Evolutionary conservation across 2,113 vertebrate species (phyloP).

Genomic region (Octodon degus): DNA sequence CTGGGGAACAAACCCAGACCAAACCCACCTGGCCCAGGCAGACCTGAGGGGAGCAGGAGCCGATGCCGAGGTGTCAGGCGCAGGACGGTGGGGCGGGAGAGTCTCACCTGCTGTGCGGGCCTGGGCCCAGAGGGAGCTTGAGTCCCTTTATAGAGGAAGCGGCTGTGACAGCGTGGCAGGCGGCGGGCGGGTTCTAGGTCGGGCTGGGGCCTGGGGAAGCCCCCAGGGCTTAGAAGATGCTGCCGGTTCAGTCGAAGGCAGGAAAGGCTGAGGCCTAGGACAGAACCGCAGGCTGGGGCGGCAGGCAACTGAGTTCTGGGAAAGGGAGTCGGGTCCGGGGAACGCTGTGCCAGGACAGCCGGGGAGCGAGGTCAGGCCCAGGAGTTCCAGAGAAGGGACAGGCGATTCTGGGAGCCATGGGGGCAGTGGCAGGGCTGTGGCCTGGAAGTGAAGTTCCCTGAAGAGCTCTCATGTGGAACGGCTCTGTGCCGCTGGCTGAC

Average conservation of each 20-base stretch:
- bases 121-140: constrained; percentile 57
- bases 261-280: constrained; percentile 81
- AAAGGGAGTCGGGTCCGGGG: constrained; percentile 68
- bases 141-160: constrained; percentile 84
- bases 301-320: constrained; percentile 73
- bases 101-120: constrained; percentile 78
- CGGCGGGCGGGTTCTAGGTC: constrained; percentile 79
- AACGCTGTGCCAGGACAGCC: constrained; percentile 19
- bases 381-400: constrained; percentile 71
- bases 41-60: not conserved
- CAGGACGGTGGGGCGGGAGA: constrained; percentile 37
- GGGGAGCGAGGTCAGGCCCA: constrained; percentile 57
- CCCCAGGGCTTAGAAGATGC: constrained; percentile 79
- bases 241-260: constrained; percentile 75
- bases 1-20: not conserved
- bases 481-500: not conserved
- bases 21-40: not conserved
- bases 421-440: constrained; percentile 12
- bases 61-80: not conserved
- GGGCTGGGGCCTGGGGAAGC: constrained; percentile 79
- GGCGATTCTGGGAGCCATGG: constrained; percentile 62
- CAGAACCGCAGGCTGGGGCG: constrained; percentile 73
- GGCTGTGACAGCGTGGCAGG: constrained; percentile 75
- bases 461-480: constrained; percentile 34
- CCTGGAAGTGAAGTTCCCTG: constrained; percentile 50